phyloP scores from a whole-genome alignment of 2,797 vertebrate species.

The Spinus olivaceus region DNA sequence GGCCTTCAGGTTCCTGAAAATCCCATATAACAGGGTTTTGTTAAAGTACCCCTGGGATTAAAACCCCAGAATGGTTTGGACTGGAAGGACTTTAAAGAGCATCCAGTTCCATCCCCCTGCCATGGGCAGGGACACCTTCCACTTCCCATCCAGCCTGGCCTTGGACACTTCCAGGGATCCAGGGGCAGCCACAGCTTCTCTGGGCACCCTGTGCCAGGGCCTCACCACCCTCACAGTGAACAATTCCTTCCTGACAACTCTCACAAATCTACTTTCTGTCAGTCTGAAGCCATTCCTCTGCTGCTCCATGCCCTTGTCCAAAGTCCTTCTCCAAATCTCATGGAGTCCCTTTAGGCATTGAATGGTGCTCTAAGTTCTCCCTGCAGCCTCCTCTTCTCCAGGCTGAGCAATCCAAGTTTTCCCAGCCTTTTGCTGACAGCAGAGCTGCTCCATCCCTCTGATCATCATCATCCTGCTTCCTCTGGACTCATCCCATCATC shows the following conservation, averaged over 20 bases:
- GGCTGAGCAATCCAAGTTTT: background rate
- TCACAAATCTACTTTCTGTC: background rate
- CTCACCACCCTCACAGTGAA: fast-evolving
- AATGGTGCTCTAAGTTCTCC: background rate
- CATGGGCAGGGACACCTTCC: background rate
- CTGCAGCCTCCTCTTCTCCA: background rate
- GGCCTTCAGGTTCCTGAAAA: background rate
- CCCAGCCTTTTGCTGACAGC: background rate
- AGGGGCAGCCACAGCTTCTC: background rate
- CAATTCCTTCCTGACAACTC: background rate
- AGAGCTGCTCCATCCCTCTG: background rate
- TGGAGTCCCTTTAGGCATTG: background rate
- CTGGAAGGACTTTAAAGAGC: background rate
- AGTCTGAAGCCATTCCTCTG: background rate
- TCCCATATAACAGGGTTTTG: background rate
- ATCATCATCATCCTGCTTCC: background rate
- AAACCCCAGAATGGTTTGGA: background rate
- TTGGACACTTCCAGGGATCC: background rate
- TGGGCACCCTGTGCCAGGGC: fast-evolving
- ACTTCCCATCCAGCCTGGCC: fast-evolving
- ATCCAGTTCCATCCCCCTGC: fast-evolving
- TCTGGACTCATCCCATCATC: fast-evolving
- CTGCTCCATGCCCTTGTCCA: background rate
- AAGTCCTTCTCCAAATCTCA: background rate
- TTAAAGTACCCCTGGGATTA: background rate